Percentiles rank a stretch among this genome's conserved stretches.
These are phyloP conservation scores for Melitaea cinxia DNA, from an alignment of 1,140 invertebrate species.

Conservation along the genomic window DNA sequence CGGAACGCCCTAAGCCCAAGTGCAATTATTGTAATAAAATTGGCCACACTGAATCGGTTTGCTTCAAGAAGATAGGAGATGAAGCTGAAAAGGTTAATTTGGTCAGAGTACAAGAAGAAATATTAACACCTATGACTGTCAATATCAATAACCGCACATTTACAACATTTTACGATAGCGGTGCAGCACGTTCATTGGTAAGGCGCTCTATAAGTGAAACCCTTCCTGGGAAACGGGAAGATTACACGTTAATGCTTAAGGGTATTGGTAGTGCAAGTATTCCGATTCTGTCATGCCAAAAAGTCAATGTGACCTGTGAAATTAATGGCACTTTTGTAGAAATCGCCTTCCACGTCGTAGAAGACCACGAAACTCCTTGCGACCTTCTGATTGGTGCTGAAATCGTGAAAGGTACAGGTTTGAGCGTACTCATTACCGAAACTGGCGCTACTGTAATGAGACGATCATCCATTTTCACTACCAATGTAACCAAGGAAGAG, in stretches of 20 bases:
- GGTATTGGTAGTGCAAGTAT: conserved; percentile 26
- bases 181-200: conserved; percentile 26
- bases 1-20: conserved; percentile 15
- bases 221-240: conserved; percentile 25
- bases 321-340: conserved; percentile 28
- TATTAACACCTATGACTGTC: conserved; percentile 27
- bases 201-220: conserved; percentile 12
- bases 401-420: conserved; percentile 28
- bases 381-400: conserved; percentile 27
- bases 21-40: conserved; percentile 25
- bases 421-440: conserved; percentile 24
- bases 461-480: conserved; percentile 4
- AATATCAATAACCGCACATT: conserved; percentile 17
- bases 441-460: conserved; percentile 11
- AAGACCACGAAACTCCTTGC: conserved; percentile 30
- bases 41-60: conserved; percentile 24
- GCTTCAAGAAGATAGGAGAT: conserved; percentile 28
- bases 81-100: conserved; percentile 28
- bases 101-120: conserved; percentile 18
- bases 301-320: conserved; percentile 9
- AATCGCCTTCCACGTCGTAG: conserved; percentile 20
- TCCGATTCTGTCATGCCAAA: conserved; percentile 25
- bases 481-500: not conserved
- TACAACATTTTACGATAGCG: conserved; percentile 27
- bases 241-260: conserved; percentile 24